Percentiles rank a stretch among this genome's conserved stretches.
phyloP scores from a whole-genome alignment of 2,113 vertebrate species.

The Kryptolebias marmoratus region DNA sequence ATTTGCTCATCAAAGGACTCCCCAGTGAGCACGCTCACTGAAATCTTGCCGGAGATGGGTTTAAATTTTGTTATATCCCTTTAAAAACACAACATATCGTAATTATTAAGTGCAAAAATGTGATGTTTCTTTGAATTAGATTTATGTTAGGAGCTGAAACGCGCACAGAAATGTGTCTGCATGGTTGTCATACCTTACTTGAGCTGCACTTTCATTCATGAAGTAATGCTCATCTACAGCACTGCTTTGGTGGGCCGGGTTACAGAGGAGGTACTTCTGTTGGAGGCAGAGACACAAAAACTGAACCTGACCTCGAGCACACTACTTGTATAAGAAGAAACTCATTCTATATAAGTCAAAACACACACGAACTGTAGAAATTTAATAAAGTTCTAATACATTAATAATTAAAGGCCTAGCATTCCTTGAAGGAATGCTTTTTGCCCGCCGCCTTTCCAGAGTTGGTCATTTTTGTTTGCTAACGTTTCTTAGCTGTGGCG shows the following conservation, averaged over 20 bases:
- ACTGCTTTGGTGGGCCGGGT: constrained; percentile 83
- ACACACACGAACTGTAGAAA: too few species aligned
- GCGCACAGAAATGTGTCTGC: neutral
- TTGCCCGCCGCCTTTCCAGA: too few species aligned
- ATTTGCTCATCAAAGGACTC: constrained; percentile 79
- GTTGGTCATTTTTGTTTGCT: too few species aligned
- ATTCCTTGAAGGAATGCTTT: too few species aligned
- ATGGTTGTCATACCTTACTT: constrained; percentile 77
- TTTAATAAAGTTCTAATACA: too few species aligned
- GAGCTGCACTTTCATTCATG: constrained; percentile 83
- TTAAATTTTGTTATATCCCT: constrained; percentile 83
- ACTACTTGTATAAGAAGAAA: neutral
- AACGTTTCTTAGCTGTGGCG: too few species aligned
- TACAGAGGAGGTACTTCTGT: constrained; percentile 83
- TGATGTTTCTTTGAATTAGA: neutral
- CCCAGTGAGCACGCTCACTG: constrained; percentile 79
- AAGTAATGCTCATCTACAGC: constrained; percentile 85
- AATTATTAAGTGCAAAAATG: neutral
- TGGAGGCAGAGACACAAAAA: neutral
- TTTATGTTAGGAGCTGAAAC: neutral
- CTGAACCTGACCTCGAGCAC: too few species aligned
- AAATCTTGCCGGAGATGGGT: constrained; percentile 77
- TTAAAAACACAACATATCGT: constrained; percentile 18
- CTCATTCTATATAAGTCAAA: neutral
- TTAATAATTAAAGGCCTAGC: too few species aligned